Percentiles rank a stretch among this genome's conserved stretches.
Conservation (phyloP, 2,797 vertebrate genomes). For the Myotis vivesi region DNA sequence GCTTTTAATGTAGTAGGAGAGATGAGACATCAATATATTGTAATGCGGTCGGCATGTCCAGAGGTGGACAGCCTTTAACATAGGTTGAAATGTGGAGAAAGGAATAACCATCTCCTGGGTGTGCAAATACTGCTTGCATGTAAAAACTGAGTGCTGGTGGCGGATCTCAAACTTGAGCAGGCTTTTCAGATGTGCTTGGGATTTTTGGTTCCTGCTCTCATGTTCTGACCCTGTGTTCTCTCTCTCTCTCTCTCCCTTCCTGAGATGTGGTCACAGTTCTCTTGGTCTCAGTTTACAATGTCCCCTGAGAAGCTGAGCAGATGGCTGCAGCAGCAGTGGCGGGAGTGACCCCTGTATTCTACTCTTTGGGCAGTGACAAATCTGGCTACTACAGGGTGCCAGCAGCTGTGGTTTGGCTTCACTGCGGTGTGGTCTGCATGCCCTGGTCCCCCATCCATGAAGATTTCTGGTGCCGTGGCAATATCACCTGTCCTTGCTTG, state of each 20-base stretch:
- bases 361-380: too few relatives aligned
- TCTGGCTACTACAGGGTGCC: too few relatives aligned
- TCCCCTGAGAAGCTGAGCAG: neutral
- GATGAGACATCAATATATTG: neutral
- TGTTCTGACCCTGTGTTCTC: neutral
- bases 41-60: neutral
- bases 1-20: neutral
- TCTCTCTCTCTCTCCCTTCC: neutral
- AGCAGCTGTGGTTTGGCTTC: constrained; percentile 45
- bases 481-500: neutral
- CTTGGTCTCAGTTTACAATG: neutral
- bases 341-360: too few relatives aligned
- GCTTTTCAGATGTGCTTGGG: neutral
- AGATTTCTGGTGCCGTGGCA: constrained; percentile 34
- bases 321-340: constrained; percentile 33
- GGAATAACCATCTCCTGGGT: neutral
- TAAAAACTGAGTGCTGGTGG: neutral
- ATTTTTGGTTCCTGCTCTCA: neutral
- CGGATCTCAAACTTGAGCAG: neutral
- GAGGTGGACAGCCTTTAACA: neutral
- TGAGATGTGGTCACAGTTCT: neutral
- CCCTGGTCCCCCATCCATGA: neutral
- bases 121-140: neutral
- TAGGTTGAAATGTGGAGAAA: neutral
- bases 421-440: constrained; percentile 23